Evolutionary conservation across 2,888 invertebrate genomes (phyloP).

Genomic region (Endotricha flammealis): DNA sequence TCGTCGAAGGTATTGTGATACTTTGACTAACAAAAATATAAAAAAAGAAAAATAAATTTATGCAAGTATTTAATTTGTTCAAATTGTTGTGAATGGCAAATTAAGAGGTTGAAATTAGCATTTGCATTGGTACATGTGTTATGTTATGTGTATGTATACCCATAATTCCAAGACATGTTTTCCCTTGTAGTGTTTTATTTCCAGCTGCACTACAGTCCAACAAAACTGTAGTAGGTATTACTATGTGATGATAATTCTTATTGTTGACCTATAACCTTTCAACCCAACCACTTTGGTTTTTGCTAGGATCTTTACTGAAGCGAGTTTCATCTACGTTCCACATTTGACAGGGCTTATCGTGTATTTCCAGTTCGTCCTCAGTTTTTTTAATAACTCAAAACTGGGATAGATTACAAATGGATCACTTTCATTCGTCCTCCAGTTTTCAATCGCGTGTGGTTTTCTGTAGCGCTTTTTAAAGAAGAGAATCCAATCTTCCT

Average conservation of each 20-base stretch:
- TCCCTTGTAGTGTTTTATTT: slow-evolving; percentile 24
- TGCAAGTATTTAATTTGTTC: too few relatives aligned
- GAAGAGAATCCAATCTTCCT: background rate
- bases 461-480: slow-evolving; percentile 17
- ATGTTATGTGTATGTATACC: too few relatives aligned
- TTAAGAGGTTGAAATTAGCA: too few relatives aligned
- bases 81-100: too few relatives aligned
- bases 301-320: slow-evolving; percentile 20
- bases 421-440: slow-evolving; percentile 20
- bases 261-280: slow-evolving; percentile 22
- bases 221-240: too few relatives aligned
- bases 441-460: slow-evolving; percentile 21
- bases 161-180: slow-evolving; percentile 31
- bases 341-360: slow-evolving; percentile 13
- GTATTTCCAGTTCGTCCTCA: too few relatives aligned
- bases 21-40: too few relatives aligned
- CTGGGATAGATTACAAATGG: slow-evolving; percentile 22
- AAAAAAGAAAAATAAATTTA: too few relatives aligned
- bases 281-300: slow-evolving; percentile 25
- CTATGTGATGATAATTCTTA: slow-evolving; percentile 20
- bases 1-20: too few relatives aligned
- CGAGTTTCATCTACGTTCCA: slow-evolving; percentile 21
- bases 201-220: slow-evolving; percentile 22
- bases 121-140: too few relatives aligned
- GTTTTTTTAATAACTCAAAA: slow-evolving; percentile 18